Evolutionary conservation across 2,113 vertebrate species (phyloP), one percentile per base, ranked within the genome.

Genomic region (Alethe castanea): DNA sequence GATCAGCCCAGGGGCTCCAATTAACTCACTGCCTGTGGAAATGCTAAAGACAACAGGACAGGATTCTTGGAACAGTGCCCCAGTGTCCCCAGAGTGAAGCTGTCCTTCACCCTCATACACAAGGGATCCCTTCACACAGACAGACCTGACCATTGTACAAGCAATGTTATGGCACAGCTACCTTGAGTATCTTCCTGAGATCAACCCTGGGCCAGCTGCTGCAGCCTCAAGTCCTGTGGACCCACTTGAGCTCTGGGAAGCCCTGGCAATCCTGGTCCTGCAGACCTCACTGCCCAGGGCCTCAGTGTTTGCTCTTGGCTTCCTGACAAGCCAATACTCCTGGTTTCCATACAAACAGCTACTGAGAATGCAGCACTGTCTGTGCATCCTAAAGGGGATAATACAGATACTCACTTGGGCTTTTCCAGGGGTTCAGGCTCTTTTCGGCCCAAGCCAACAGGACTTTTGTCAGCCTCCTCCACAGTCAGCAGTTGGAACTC

Each of bases 351-450:
- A 5, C 28, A 45, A 86, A 40, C 16, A 89, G 54, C 67, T 45
- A 38, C 54, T 60, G 61, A 45, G 60, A 79, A 33, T 28, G 60
- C 1, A 2, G 31, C 50, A 57, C 80, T 33, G 28, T 8, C 36
- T 60, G 14, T 28, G 36, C n/a, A 9, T 14, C 62, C 8, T 26
- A 38, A 48, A 23, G 31, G 31, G 40, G 61, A 4, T 38, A 47
- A 52, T 26, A 64, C 20, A 61, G 28, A 42, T 69, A 96, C 98
- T 88, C 98, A 99, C 99, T 99, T 98, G 50, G 99, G 99, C 95
- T 99, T 99, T 56, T 99, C 99, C 94, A 99, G 95, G 9, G 99
- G 98, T 81, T 99, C 99, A 0, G 99, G 99, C 64, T 99, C 99
- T 82, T 99, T 99, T 52, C 98, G 98, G 19, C 97, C 99, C 57